These are phyloP conservation scores for Volucella zonaria DNA, from an alignment of 2,888 invertebrate species.

Conservation along the genomic window DNA sequence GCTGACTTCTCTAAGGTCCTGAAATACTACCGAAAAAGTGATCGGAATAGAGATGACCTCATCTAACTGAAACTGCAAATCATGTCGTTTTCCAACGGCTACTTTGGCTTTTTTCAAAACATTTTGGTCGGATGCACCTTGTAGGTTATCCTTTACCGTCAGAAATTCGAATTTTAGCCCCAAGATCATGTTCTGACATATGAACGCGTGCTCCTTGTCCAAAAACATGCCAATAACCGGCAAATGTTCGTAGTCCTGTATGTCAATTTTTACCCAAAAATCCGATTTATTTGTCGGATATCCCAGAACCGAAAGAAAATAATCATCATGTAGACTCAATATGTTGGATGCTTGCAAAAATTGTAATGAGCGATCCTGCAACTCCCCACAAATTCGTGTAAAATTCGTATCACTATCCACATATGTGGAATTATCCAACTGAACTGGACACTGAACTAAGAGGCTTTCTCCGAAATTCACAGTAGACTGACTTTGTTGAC, in stretches of 20 bases:
- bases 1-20: constrained; percentile 71
- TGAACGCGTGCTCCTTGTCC: constrained; percentile 76
- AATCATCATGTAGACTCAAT: constrained; percentile 30
- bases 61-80: constrained; percentile 79
- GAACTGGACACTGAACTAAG: constrained; percentile 77
- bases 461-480: constrained; percentile 79
- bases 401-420: constrained; percentile 75
- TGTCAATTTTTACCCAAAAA: constrained; percentile 78
- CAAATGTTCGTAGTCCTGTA: constrained; percentile 74
- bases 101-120: constrained; percentile 77
- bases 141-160: constrained; percentile 70
- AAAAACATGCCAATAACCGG: constrained; percentile 76
- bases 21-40: constrained; percentile 79
- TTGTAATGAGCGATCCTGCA: constrained; percentile 76
- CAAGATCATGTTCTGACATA: constrained; percentile 80
- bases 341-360: constrained; percentile 69
- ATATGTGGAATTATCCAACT: constrained; percentile 70
- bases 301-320: constrained; percentile 79
- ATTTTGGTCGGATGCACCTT: constrained; percentile 76
- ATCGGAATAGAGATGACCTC: constrained; percentile 79
- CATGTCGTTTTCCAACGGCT: constrained; percentile 78
- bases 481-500: constrained; percentile 53
- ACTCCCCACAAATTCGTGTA: constrained; percentile 77
- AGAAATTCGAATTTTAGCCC: constrained; percentile 79
- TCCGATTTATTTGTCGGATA: constrained; percentile 77